Evolutionary conservation across 2,797 vertebrate species (phyloP), one percentile per base, ranked within the genome.

Genomic region (Malacoctenus gilli): DNA sequence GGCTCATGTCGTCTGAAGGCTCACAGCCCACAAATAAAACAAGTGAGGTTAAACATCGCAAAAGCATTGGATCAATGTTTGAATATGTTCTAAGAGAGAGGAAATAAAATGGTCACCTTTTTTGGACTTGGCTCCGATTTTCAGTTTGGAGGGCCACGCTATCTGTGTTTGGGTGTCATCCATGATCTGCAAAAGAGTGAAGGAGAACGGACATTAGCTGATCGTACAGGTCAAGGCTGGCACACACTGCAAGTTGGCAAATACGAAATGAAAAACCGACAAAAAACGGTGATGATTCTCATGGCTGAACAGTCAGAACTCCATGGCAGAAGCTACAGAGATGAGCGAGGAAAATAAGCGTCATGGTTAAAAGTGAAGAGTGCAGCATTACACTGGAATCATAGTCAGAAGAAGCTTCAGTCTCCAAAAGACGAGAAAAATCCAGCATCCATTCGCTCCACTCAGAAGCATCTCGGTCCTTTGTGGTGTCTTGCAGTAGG

Each of bases 101-200:
- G 18, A 5, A 8, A 21, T 10, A 21, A 4, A 58, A 36, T 67
- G 88, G 8, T 82, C 54, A 92, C 92, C 92, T 89, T 93, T 93
- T 86, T 93, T 93, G 51, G 92, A 93, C 75, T 93, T 93, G 31
- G 92, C 92, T 63, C 92, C 92, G 2, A 93, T 93, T 82, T 93
- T 93, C 40, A 93, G 79, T 75, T 93, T 93, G 55, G 92, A 93
- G 1, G 92, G 92, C 92, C 92, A 93, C 18, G 92, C 91, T 43
- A 93, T 92, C 75, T 93, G 92, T 2, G 92, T 93, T 70, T 91
- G 88, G 41, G 92, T 93, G 68, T 93, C 91, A 69, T 93, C 91
- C 92, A 93, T 93, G 63, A 93, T 87, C 92, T 93, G 85, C 3
- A 89, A 89, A 21, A 79, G 43, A 86, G 46, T 42, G 11, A 63